A percentile compares a stretch with the other conserved stretches of the same genome.
phyloP scores from a whole-genome alignment of 1,140 invertebrate genomes.

The Drosophila repletoides region DNA sequence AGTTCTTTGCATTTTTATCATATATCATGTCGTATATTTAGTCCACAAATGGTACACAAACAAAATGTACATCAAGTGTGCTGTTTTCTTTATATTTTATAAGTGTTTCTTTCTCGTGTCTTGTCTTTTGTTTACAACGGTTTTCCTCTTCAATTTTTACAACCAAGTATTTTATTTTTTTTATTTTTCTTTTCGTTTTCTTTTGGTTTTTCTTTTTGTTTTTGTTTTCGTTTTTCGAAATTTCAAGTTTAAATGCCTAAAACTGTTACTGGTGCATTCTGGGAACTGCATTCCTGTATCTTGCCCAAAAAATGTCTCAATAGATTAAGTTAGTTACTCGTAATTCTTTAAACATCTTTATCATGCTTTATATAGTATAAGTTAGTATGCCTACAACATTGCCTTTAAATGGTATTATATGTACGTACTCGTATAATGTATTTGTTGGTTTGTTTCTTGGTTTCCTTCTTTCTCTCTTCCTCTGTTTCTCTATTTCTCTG shows the following conservation, averaged over 20 bases:
- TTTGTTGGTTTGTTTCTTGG: conserved; percentile 19
- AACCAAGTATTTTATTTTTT: conserved; percentile 42
- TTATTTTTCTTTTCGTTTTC: conserved; percentile 4
- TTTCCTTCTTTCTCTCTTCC: conserved; percentile 35
- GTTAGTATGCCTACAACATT: conserved; percentile 23
- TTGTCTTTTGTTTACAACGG: conserved; percentile 35
- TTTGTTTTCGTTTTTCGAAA: background rate
- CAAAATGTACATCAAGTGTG: conserved; percentile 67
- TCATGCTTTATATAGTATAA: conserved; percentile 22
- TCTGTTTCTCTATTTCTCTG: conserved; percentile 39
- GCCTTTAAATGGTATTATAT: conserved; percentile 17
- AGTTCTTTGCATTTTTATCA: conserved; percentile 40
- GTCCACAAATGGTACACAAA: conserved; percentile 31
- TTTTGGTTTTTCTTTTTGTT: conserved; percentile 27
- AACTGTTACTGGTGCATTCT: conserved; percentile 63
- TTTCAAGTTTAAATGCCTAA: conserved; percentile 53
- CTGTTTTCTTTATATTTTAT: conserved; percentile 20
- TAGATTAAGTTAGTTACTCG: conserved; percentile 22
- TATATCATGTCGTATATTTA: conserved; percentile 71
- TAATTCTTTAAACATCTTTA: conserved; percentile 16
- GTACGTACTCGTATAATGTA: conserved; percentile 13
- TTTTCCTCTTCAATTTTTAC: conserved; percentile 41
- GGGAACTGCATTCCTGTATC: conserved; percentile 62
- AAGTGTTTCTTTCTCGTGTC: conserved; percentile 32
- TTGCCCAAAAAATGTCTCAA: conserved; percentile 49